Percentiles rank a stretch among this genome's conserved stretches.
Conservation (phyloP, 1,140 invertebrate species). For the Hormaphis cornu region DNA sequence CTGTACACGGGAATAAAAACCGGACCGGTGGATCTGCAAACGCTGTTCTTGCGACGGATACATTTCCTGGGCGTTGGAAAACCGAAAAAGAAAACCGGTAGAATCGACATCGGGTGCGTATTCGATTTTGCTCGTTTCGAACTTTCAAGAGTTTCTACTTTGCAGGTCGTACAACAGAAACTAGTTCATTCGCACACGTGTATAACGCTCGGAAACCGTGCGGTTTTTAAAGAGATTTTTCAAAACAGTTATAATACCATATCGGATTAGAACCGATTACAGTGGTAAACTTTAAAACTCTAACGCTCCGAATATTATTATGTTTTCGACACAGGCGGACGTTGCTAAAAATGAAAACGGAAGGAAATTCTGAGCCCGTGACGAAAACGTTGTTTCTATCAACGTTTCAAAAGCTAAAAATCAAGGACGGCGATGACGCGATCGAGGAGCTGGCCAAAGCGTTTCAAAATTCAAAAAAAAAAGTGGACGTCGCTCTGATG, state of each 20-base stretch:
- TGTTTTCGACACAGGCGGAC: neutral
- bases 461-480: neutral
- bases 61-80: neutral
- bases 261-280: too few species aligned
- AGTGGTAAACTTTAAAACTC: too few species aligned
- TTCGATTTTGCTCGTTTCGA: neutral
- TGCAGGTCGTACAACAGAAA: too few species aligned
- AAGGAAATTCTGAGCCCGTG: neutral
- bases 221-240: too few species aligned
- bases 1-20: neutral
- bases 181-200: too few species aligned
- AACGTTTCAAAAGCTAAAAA: slow-evolving; percentile 2
- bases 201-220: too few species aligned
- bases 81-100: neutral
- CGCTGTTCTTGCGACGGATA: neutral
- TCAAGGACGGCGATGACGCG: neutral
- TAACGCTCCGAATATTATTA: too few species aligned
- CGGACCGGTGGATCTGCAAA: neutral
- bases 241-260: too few species aligned
- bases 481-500: neutral
- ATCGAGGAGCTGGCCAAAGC: neutral
- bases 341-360: neutral
- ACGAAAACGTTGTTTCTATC: neutral
- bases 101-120: slow-evolving; percentile 2
- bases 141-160: too few species aligned